phyloP scores from a whole-genome alignment of 2,113 vertebrate species.

The Phrynosoma blainvillii region DNA sequence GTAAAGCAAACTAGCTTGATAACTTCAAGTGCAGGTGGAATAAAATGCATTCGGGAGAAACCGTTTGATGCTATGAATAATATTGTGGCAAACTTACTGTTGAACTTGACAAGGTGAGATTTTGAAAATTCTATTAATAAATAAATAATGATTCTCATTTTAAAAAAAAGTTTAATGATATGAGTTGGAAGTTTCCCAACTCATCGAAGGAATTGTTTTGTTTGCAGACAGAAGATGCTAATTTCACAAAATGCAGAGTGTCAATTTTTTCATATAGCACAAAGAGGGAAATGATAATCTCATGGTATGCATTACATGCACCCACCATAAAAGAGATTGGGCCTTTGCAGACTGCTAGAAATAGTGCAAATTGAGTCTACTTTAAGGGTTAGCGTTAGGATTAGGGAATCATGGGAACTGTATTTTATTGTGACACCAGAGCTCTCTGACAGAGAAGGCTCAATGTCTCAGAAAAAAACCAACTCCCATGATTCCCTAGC shows the following conservation, averaged over 20 bases:
- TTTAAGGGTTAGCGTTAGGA: no score
- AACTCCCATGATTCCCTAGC: no score
- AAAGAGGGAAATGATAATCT: not conserved
- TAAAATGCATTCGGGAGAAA: constrained; percentile 76
- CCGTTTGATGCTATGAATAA: constrained; percentile 98
- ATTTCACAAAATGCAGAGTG: not conserved
- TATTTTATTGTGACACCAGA: no score
- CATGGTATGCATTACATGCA: not conserved
- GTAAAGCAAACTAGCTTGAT: constrained; percentile 84
- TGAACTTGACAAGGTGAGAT: constrained; percentile 92
- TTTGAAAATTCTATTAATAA: constrained; percentile 5
- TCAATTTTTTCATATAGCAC: not conserved
- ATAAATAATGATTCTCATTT: not conserved
- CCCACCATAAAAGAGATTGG: not conserved
- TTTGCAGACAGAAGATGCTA: not conserved
- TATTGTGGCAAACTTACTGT: constrained; percentile 92
- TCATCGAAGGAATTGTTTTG: not conserved
- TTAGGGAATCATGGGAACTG: no score
- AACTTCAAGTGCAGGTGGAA: constrained; percentile 78
- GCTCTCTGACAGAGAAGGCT: no score
- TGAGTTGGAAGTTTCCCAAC: not conserved
- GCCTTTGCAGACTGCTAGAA: no score
- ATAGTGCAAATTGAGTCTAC: no score
- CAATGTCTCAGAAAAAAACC: no score
- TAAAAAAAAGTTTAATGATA: constrained; percentile 5